A percentile compares a stretch with the other conserved stretches of the same genome.
Evolutionary conservation across 1,140 invertebrate species (phyloP).

Genomic region (Drosophila bocki): DNA sequence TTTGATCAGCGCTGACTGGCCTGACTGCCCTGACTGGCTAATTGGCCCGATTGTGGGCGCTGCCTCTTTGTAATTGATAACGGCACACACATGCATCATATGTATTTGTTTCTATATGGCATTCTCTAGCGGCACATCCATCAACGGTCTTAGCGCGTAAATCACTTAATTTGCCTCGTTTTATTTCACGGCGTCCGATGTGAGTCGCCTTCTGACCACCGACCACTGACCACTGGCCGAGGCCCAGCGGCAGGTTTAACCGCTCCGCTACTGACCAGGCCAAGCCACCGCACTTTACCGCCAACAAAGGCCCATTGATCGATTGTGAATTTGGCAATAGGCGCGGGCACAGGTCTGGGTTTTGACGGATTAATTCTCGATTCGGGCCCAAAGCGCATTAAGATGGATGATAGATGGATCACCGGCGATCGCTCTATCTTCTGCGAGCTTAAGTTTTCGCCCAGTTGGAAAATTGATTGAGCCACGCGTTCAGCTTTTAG

Average conservation of each 20-base stretch:
- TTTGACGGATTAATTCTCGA: conserved; percentile 81
- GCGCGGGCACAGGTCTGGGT: conserved; percentile 29
- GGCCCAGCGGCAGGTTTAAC: conserved; percentile 26
- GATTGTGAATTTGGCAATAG: conserved; percentile 81
- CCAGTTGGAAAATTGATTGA: conserved; percentile 72
- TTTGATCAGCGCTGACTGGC: conserved; percentile 65
- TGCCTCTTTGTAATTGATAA: conserved; percentile 80
- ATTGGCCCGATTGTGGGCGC: conserved; percentile 66
- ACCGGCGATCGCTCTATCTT: conserved; percentile 67
- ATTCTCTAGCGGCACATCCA: conserved; percentile 66
- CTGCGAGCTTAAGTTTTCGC: conserved; percentile 73
- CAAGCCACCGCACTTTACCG: conserved; percentile 38
- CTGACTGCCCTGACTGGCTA: conserved; percentile 67
- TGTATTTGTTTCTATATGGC: conserved; percentile 31
- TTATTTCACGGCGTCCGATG: conserved; percentile 7
- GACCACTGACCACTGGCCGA: conserved; percentile 10
- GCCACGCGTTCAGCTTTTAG: conserved; percentile 59
- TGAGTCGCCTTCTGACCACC: background rate
- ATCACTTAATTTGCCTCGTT: conserved; percentile 60
- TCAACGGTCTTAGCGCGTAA: conserved; percentile 66
- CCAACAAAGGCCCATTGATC: conserved; percentile 62
- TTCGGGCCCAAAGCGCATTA: conserved; percentile 75
- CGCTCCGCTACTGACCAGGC: conserved; percentile 43
- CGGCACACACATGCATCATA: conserved; percentile 7
- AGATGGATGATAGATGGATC: conserved; percentile 77